These are phyloP conservation scores for Hucho hucho DNA, from an alignment of 2,113 vertebrate genomes.

Conservation along the genomic window DNA sequence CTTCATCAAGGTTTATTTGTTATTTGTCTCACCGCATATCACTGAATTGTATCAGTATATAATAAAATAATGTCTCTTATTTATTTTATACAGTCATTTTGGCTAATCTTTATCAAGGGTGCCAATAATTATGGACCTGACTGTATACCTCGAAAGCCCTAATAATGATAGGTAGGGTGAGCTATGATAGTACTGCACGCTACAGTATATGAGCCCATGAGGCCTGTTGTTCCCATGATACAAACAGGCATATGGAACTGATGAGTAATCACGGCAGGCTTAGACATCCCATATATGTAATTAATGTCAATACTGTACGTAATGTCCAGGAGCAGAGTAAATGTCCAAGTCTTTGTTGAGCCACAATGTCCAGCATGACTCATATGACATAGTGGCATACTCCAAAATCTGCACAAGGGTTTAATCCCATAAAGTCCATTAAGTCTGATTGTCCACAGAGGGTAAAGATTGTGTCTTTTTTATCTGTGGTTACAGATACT, in stretches of 20 bases:
- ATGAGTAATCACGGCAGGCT: not conserved
- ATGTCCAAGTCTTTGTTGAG: not conserved
- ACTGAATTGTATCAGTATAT: no score
- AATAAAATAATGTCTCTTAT: no score
- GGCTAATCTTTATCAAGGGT: no score
- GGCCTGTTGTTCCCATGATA: not conserved
- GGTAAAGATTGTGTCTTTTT: not conserved
- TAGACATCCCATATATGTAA: not conserved
- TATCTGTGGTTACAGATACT: not conserved
- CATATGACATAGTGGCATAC: no score
- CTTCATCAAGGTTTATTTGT: no score
- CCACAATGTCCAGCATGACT: not conserved
- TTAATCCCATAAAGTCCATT: not conserved
- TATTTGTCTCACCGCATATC: no score
- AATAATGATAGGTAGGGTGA: not conserved
- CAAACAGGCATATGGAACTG: not conserved
- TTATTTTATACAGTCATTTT: no score
- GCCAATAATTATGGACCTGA: no score
- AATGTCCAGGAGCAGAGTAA: no score
- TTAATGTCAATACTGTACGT: no score
- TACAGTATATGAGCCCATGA: no score
- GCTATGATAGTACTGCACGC: not conserved
- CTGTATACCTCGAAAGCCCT: not conserved
- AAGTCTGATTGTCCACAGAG: not conserved
- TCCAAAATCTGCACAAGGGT: no score